Evolutionary conservation across 2,797 vertebrate species (phyloP).

Genomic region (Acanthurus lineatus): DNA sequence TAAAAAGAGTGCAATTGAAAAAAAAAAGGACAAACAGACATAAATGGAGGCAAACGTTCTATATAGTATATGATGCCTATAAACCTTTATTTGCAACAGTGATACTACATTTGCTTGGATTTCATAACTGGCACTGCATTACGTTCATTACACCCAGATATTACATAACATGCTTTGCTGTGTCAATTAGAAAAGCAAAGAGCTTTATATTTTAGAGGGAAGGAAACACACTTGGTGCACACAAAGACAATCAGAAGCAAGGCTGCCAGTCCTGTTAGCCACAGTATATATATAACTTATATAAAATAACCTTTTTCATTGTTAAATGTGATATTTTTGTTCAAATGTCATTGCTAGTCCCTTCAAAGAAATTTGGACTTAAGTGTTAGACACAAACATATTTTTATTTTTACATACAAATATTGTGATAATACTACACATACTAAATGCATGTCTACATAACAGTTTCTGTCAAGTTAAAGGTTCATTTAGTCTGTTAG

Average conservation of each 20-base stretch:
- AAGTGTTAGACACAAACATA: constrained; percentile 1
- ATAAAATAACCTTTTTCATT: no score
- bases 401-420: neutral
- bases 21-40: neutral
- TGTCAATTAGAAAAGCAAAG: constrained; percentile 54
- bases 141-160: constrained; percentile 60
- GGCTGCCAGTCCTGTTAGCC: no score
- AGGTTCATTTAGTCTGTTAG: no score
- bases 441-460: no score
- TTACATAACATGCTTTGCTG: constrained; percentile 69
- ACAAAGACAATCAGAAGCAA: neutral
- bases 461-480: no score
- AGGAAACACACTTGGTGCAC: constrained; percentile 16
- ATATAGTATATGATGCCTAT: constrained; percentile 3
- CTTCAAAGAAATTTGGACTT: no score
- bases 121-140: constrained; percentile 34
- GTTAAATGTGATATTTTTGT: no score
- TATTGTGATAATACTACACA: no score
- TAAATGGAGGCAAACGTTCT: neutral
- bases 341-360: no score
- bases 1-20: neutral
- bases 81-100: constrained; percentile 41
- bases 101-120: constrained; percentile 42
- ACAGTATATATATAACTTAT: no score
- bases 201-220: constrained; percentile 54